Percentiles rank a stretch among this genome's conserved stretches.
Evolutionary conservation across 1,140 invertebrate species (phyloP).

Genomic region (Drosophila sp.): DNA sequence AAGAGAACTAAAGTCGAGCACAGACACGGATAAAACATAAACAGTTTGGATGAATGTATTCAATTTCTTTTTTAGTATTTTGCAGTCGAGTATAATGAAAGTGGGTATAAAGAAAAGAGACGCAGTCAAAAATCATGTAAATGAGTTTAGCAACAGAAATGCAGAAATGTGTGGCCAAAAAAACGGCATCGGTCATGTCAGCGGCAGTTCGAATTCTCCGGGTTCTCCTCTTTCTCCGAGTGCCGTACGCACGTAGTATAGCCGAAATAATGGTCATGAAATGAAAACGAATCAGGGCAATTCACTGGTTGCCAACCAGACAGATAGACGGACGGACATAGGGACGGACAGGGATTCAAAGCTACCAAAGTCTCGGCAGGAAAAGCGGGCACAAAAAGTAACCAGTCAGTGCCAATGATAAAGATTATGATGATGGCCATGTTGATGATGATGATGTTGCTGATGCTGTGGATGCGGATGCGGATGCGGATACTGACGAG

Average conservation of each 20-base stretch:
- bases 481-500: conserved; percentile 23
- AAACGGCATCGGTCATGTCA: conserved; percentile 9
- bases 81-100: conserved; percentile 45
- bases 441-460: conserved; percentile 6
- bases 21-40: too few relatives aligned
- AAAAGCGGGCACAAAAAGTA: conserved; percentile 15
- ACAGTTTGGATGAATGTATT: too few relatives aligned
- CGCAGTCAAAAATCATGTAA: conserved; percentile 69
- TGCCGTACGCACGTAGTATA: conserved; percentile 13
- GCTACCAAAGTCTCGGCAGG: conserved; percentile 10
- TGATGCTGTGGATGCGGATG: conserved; percentile 14
- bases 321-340: neutral
- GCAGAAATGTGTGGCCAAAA: neutral
- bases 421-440: conserved; percentile 25
- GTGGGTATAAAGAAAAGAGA: conserved; percentile 26
- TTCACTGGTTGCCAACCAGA: conserved; percentile 30
- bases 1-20: too few relatives aligned
- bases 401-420: conserved; percentile 47
- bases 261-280: conserved; percentile 67
- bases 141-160: conserved; percentile 69
- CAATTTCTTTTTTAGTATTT: neutral
- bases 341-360: neutral
- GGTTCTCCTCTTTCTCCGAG: too few relatives aligned
- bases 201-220: conserved; percentile 13
- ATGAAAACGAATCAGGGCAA: conserved; percentile 67